Conservation (phyloP, 2,888 invertebrate genomes). For the Hoplodrina blanda region DNA sequence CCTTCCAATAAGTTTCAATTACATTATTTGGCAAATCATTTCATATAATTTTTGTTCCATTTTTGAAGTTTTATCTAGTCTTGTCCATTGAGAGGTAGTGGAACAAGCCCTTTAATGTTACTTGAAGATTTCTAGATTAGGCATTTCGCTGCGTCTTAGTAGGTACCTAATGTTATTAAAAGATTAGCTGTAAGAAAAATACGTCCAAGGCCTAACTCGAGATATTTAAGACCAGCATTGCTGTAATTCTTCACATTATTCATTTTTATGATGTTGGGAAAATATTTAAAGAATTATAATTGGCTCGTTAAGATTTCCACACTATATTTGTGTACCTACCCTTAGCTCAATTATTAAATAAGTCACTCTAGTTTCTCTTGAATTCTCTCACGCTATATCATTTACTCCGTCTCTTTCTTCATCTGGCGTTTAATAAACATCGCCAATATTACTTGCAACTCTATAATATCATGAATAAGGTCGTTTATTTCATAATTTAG, state of each 20-base stretch:
- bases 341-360: not conserved
- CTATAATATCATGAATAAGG: not conserved
- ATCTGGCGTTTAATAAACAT: not conserved
- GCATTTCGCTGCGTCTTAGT: not conserved
- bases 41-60: too few relatives aligned
- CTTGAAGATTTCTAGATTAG: not conserved
- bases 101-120: not conserved
- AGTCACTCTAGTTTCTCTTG: constrained; percentile 18
- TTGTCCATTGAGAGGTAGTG: too few relatives aligned
- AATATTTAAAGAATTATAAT: constrained; percentile 41
- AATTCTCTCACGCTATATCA: constrained; percentile 42
- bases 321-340: constrained; percentile 9
- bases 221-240: constrained; percentile 1
- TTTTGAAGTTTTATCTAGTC: too few relatives aligned
- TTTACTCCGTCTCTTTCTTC: not conserved
- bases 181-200: not conserved
- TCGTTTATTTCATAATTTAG: constrained; percentile 11
- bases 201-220: not conserved
- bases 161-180: not conserved
- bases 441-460: constrained; percentile 1
- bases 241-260: constrained; percentile 10
- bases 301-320: constrained; percentile 25
- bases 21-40: too few relatives aligned
- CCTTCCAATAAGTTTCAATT: too few relatives aligned
- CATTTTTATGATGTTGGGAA: not conserved